These are phyloP conservation scores for Brienomyrus brachyistius DNA, from an alignment of 2,113 vertebrate genomes.

Conservation along the genomic window DNA sequence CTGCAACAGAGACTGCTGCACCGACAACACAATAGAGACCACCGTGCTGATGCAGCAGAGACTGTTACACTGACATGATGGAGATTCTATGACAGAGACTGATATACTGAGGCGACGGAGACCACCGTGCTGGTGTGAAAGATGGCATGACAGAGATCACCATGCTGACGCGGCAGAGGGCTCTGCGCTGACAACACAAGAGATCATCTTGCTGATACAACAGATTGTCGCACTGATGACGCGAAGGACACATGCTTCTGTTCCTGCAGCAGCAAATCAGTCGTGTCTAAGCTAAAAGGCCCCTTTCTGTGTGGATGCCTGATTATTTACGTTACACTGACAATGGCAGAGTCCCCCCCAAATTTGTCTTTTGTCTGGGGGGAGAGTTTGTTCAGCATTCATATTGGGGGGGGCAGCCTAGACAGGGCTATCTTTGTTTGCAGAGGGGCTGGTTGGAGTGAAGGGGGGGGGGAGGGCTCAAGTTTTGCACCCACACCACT, in stretches of 20 bases:
- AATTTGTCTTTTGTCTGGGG: neutral
- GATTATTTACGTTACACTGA: too few relatives aligned
- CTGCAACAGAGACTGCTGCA: too few relatives aligned
- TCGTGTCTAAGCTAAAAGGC: too few relatives aligned
- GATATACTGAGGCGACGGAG: neutral
- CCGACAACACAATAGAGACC: neutral
- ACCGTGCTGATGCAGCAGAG: neutral
- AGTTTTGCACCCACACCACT: conserved; percentile 30
- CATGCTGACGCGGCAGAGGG: neutral
- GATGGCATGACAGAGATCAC: too few relatives aligned
- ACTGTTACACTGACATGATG: too few relatives aligned
- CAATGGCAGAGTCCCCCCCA: too few relatives aligned
- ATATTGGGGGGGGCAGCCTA: neutral
- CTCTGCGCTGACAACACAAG: neutral
- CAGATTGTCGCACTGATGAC: neutral
- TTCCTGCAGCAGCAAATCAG: neutral
- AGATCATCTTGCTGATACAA: neutral
- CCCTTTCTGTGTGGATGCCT: too few relatives aligned
- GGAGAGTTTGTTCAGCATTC: conserved; percentile 20
- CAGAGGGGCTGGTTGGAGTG: conserved; percentile 2
- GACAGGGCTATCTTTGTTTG: conserved; percentile 38
- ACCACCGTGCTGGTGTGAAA: neutral
- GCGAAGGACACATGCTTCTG: neutral
- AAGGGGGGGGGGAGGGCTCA: conserved; percentile 19
- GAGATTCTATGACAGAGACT: neutral